phyloP scores from a whole-genome alignment of 1,140 invertebrate species.

The Hormaphis cornu region DNA sequence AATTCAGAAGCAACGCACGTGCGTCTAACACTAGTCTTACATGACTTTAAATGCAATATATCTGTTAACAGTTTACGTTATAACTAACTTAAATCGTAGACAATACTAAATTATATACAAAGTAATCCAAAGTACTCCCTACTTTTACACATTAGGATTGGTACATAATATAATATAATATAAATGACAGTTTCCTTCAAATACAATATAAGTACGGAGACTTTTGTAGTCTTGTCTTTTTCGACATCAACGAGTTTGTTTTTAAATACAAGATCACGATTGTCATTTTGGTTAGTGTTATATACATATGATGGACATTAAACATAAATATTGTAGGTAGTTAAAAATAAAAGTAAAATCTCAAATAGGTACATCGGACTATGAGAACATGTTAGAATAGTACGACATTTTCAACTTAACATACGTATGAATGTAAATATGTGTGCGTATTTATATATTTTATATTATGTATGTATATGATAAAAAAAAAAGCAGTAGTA shows the following conservation, averaged over 20 bases:
- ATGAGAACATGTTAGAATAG: background rate
- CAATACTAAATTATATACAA: background rate
- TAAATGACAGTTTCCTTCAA: background rate
- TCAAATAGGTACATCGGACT: no score
- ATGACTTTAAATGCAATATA: constrained; percentile 8
- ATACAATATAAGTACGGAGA: background rate
- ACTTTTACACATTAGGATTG: background rate
- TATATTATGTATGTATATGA: background rate
- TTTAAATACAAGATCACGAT: background rate
- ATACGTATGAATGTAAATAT: background rate
- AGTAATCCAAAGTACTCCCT: background rate
- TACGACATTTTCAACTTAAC: background rate
- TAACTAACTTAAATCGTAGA: background rate
- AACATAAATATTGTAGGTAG: background rate
- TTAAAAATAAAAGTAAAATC: background rate
- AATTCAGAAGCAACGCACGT: no score
- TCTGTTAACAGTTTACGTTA: background rate
- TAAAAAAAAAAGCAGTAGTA: no score
- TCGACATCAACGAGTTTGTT: background rate
- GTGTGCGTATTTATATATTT: no score
- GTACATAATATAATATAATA: background rate
- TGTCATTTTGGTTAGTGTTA: background rate
- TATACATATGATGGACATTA: background rate
- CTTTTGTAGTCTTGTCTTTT: background rate
- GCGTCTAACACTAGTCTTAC: no score